phyloP scores from a whole-genome alignment of 2,888 invertebrate species.

The Epistrophe grossulariae region DNA sequence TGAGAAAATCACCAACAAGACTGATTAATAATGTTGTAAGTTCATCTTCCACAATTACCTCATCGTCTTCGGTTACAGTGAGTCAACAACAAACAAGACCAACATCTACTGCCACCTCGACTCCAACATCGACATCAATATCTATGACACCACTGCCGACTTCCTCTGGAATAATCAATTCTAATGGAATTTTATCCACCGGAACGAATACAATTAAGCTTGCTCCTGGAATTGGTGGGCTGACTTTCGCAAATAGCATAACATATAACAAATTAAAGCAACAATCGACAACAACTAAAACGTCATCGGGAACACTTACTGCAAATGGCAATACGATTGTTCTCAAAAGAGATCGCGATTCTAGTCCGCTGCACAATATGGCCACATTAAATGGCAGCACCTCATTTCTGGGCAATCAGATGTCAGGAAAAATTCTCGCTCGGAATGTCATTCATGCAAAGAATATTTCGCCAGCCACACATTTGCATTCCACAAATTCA shows the following conservation, averaged over 20 bases:
- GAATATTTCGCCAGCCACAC: constrained; percentile 81
- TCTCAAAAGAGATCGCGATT: constrained; percentile 81
- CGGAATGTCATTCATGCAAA: constrained; percentile 80
- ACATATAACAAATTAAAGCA: constrained; percentile 83
- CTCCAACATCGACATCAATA: constrained; percentile 39
- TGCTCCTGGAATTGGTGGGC: constrained; percentile 83
- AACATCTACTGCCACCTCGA: constrained; percentile 47
- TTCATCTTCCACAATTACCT: constrained; percentile 67
- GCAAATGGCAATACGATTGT: constrained; percentile 80
- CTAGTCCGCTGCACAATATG: constrained; percentile 81
- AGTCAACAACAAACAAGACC: constrained; percentile 49
- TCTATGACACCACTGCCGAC: constrained; percentile 39
- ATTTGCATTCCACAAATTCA: constrained; percentile 77
- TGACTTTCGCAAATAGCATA: constrained; percentile 83
- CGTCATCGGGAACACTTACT: constrained; percentile 78
- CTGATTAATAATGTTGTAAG: constrained; percentile 74
- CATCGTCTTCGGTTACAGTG: constrained; percentile 46
- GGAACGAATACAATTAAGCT: constrained; percentile 82
- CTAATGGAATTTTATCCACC: constrained; percentile 66
- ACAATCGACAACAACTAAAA: constrained; percentile 78
- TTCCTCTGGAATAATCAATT: constrained; percentile 72
- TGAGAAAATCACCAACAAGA: constrained; percentile 81
- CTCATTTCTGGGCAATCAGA: constrained; percentile 62
- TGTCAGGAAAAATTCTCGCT: constrained; percentile 78
- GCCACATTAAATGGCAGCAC: constrained; percentile 77